A percentile compares a stretch with the other conserved stretches of the same genome.
Conservation (phyloP, 2,797 vertebrate species). For the Triplophysa bombifrons region DNA sequence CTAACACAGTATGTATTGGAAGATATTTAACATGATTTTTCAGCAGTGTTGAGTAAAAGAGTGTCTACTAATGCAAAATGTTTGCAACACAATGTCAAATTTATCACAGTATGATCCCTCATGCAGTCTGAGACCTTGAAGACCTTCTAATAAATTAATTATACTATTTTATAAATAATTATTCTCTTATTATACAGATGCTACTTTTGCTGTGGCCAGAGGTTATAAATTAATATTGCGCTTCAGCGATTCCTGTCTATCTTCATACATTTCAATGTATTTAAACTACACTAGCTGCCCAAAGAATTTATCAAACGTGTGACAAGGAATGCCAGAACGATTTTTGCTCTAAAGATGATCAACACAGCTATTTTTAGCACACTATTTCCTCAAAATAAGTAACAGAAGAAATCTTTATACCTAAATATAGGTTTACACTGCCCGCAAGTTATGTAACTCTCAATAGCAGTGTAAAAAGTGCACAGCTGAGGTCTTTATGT, state of each 20-base stretch:
- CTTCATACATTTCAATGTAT: neutral
- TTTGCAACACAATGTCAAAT: no score
- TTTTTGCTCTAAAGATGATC: neutral
- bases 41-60: no score
- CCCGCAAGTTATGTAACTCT: slow-evolving; percentile 35
- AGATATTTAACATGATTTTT: no score
- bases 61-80: no score
- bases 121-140: no score
- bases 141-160: slow-evolving; percentile 11
- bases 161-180: neutral
- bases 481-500: slow-evolving; percentile 29
- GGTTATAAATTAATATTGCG: slow-evolving; percentile 9
- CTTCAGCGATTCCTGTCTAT: neutral
- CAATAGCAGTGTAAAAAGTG: neutral
- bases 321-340: neutral
- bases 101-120: no score
- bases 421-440: slow-evolving; percentile 31
- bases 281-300: slow-evolving; percentile 2
- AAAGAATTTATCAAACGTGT: slow-evolving; percentile 3
- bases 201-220: neutral
- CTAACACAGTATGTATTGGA: no score
- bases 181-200: slow-evolving; percentile 12
- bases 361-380: neutral
- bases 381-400: neutral
- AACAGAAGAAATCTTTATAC: neutral